Conservation (phyloP, 2,888 invertebrate genomes). For the Lasioglossum lativentre region DNA sequence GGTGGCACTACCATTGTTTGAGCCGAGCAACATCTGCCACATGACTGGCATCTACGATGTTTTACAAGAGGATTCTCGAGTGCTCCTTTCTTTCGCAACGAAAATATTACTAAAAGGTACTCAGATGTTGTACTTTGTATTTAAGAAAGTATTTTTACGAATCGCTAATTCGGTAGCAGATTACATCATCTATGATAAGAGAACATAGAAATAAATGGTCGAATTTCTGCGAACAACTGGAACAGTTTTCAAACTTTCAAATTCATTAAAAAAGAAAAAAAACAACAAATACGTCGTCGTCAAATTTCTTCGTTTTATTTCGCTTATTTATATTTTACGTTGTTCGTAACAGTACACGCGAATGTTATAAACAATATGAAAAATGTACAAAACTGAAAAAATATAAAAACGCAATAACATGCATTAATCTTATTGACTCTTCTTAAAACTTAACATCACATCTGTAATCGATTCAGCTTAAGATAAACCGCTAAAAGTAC, state of each 20-base stretch:
- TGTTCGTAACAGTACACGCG: slow-evolving; percentile 5
- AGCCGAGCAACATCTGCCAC: slow-evolving; percentile 69
- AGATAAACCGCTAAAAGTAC: slow-evolving; percentile 15
- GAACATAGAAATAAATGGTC: slow-evolving; percentile 27
- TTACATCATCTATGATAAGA: slow-evolving; percentile 15
- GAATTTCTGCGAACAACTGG: slow-evolving; percentile 3
- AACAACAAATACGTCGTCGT: not conserved
- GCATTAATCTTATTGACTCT: slow-evolving; percentile 23
- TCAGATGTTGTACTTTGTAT: slow-evolving; percentile 6
- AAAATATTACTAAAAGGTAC: slow-evolving; percentile 29
- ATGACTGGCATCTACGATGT: slow-evolving; percentile 72
- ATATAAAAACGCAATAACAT: slow-evolving; percentile 23
- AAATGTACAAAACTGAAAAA: slow-evolving; percentile 17
- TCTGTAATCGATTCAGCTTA: slow-evolving; percentile 21
- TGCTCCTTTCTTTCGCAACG: slow-evolving; percentile 20
- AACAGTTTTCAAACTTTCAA: not conserved
- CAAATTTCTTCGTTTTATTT: not conserved
- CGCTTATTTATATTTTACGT: slow-evolving; percentile 26
- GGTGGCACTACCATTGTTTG: slow-evolving; percentile 54
- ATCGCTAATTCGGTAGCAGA: not conserved
- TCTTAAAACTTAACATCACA: slow-evolving; percentile 60
- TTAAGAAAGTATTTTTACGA: slow-evolving; percentile 21
- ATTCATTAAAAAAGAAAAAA: not conserved
- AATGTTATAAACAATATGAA: slow-evolving; percentile 18
- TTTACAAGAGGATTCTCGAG: slow-evolving; percentile 44